These are phyloP conservation scores for Rhipidura dahli DNA, from an alignment of 2,113 vertebrate species.

Conservation along the genomic window DNA sequence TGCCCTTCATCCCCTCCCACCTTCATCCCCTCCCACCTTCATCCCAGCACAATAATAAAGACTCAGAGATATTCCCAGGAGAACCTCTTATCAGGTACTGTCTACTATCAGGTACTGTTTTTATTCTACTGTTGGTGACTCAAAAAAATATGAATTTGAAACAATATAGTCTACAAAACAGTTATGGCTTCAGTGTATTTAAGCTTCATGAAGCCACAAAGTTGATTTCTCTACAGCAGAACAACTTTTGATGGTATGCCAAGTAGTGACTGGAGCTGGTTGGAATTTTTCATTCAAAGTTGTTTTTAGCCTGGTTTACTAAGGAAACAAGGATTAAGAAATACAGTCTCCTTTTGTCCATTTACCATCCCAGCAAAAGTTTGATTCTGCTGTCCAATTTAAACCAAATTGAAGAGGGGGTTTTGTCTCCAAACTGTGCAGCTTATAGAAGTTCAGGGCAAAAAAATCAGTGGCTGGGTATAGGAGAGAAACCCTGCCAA, in stretches of 20 bases:
- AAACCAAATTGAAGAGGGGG: background rate
- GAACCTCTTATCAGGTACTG: background rate
- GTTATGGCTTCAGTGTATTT: background rate
- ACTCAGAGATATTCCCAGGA: background rate
- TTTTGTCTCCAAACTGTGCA: background rate
- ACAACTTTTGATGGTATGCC: background rate
- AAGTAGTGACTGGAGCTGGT: slow-evolving; percentile 3
- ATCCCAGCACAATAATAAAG: background rate
- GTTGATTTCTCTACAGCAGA: background rate
- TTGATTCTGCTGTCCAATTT: background rate
- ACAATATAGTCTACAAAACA: background rate
- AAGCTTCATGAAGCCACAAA: background rate
- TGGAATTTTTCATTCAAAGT: slow-evolving; percentile 51
- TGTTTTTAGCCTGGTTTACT: slow-evolving; percentile 10
- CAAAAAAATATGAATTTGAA: background rate
- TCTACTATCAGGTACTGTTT: background rate
- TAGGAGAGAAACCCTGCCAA: background rate
- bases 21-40: background rate
- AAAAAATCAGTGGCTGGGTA: background rate
- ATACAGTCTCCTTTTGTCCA: background rate
- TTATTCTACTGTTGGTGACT: background rate
- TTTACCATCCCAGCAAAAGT: background rate
- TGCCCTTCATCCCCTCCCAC: background rate
- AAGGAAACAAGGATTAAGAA: background rate
- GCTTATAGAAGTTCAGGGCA: background rate